These are phyloP conservation scores for Hydrotaea diabolus DNA, from an alignment of 2,888 invertebrate species.

Conservation along the genomic window DNA sequence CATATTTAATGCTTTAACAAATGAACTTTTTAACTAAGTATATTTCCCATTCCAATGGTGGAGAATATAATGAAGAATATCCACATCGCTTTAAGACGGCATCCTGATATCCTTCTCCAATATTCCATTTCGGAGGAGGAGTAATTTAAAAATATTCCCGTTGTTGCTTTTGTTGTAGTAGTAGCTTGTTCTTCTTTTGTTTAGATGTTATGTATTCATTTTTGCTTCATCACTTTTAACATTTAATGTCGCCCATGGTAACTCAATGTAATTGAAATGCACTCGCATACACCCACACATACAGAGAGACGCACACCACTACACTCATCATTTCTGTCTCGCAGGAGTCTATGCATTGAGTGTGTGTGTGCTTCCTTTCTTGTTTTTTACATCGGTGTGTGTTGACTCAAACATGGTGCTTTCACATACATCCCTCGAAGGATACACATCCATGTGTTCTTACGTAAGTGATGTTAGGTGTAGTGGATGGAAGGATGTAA, in stretches of 20 bases:
- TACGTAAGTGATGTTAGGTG: not conserved
- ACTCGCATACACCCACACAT: not conserved
- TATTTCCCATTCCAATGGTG: no score
- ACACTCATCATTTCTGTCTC: not conserved
- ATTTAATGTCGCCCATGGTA: conserved; percentile 22
- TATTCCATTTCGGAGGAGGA: not conserved
- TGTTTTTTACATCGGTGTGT: conserved; percentile 21
- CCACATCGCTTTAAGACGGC: no score
- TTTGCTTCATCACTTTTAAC: not conserved
- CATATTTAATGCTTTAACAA: no score
- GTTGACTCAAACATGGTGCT: not conserved
- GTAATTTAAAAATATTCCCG: not conserved
- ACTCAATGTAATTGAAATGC: conserved; percentile 25
- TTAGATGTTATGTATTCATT: not conserved
- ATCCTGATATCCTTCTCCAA: no score
- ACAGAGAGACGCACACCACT: not conserved
- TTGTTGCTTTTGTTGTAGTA: no score
- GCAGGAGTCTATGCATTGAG: not conserved
- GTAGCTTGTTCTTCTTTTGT: not conserved
- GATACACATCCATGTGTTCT: not conserved
- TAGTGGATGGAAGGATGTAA: conserved; percentile 30
- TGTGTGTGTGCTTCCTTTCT: not conserved
- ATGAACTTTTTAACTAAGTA: no score
- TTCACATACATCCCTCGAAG: not conserved
- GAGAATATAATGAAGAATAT: no score